Conservation (phyloP, 53 echinoderm and acorn worm genomes). For the Crossaster papposus region DNA sequence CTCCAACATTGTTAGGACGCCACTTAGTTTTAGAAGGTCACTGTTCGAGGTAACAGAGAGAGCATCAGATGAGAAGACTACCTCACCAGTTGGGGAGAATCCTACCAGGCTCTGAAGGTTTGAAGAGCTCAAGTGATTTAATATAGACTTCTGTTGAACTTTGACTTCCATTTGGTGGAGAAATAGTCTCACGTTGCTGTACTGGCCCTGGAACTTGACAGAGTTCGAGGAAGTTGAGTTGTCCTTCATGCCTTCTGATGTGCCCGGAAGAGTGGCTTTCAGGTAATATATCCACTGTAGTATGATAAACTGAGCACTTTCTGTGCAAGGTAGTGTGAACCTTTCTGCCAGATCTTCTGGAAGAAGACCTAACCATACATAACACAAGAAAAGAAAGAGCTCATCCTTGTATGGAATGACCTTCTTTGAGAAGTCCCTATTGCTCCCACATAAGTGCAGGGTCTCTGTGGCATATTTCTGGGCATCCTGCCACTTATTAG, state of each 20-base stretch:
- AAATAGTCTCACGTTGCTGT: constrained; percentile 24
- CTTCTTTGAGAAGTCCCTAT: constrained; percentile 14
- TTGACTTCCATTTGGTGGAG: constrained; percentile 15
- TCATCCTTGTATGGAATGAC: constrained; percentile 52
- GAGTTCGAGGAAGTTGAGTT: constrained; percentile 17
- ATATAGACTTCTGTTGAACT: constrained; percentile 36
- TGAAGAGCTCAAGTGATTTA: constrained; percentile 33
- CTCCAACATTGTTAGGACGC: constrained; percentile 23
- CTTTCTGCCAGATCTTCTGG: constrained; percentile 51
- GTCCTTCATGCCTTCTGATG: not conserved
- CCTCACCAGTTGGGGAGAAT: constrained; percentile 52
- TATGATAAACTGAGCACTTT: constrained; percentile 41
- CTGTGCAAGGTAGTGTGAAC: constrained; percentile 40
- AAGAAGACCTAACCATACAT: constrained; percentile 42
- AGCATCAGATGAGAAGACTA: constrained; percentile 26
- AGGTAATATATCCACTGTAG: constrained; percentile 42
- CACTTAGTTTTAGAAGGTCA: constrained; percentile 12
- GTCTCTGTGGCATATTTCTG: constrained; percentile 13
- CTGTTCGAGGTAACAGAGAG: constrained; percentile 6
- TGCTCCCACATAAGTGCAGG: not conserved
- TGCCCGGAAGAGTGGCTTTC: constrained; percentile 23
- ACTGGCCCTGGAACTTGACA: constrained; percentile 43
- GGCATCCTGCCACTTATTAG: constrained; percentile 43
- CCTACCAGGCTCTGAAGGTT: constrained; percentile 31
- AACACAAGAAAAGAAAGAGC: constrained; percentile 51